Base-by-base conservation (phyloP, 2,888 invertebrate genomes). In the Leptopilina drosophilae region DNA sequence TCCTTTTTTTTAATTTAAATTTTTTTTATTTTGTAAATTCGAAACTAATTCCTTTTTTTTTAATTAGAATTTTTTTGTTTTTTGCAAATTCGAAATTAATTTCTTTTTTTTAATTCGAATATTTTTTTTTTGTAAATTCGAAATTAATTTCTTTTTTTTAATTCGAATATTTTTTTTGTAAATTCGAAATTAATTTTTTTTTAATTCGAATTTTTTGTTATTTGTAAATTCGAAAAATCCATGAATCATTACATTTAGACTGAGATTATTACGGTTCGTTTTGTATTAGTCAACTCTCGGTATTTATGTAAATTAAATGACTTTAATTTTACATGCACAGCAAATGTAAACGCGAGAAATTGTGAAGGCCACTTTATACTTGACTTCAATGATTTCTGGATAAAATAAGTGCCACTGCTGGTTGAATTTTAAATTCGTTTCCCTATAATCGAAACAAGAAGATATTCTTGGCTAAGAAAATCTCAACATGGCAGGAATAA, bases 381-480 rank as follows among this genome's bases (percentile, higher is more conserved):
- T 7, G 14, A 53, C 14, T 33, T 33, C 33, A 33, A 33, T 33
- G 4, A 53, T 69, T 69, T 53, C 53, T 69, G 53, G 53, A 33
- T 49, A 33, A 69, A 26, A 69, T 69, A 53, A 6, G 26, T 53
- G 53, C 26, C 49, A 12, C 8, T 14, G 49, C 8, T 33, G 26
- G 49, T 5, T 49, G 69, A n/a, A 69, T 69, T 53, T 53, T 69
- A 69, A 53, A 69, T 69, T 49, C 26, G 20, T 26, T 69, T 69
- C 33, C 33, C 33, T 49, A 11, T 20, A 26, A 69, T 33, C 53
- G 53, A 26, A 53, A 53, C 26, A 53, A 26, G 26, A 49, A 53
- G 26, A 53, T 69, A 69, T 69, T 69, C n/a, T 69, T 69, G 53
- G 64, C 64, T 26, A 64, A 64, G 69, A 20, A 53, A 33, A 33